Conservation (phyloP, 2,113 vertebrate genomes). For the Dicentrarchus labrax region DNA sequence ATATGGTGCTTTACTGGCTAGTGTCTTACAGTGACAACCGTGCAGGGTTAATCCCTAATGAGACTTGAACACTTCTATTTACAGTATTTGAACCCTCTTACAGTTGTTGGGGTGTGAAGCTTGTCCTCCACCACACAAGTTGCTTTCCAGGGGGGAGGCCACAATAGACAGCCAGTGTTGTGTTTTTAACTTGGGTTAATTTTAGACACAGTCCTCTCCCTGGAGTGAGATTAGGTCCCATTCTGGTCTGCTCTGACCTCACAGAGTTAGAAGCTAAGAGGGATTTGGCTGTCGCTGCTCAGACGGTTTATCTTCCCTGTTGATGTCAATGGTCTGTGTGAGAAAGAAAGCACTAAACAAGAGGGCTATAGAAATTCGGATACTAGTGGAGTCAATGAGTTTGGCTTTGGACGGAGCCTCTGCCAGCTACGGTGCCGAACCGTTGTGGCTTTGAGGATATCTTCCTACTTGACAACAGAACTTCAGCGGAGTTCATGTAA, state of each 20-base stretch:
- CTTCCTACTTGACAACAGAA: neutral
- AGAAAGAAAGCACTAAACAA: conserved; percentile 23
- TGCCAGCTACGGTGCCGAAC: conserved; percentile 4
- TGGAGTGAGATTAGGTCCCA: conserved; percentile 78
- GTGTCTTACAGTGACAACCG: neutral
- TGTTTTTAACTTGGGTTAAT: conserved; percentile 77
- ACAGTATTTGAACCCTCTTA: neutral
- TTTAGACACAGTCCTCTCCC: conserved; percentile 75
- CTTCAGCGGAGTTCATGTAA: conserved; percentile 13
- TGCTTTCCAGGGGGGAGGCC: conserved; percentile 16
- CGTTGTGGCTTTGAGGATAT: conserved; percentile 1
- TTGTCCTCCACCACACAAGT: conserved; percentile 19
- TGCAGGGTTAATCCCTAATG: neutral
- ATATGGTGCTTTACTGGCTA: neutral
- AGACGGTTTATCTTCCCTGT: conserved; percentile 77
- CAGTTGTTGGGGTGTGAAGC: conserved; percentile 17
- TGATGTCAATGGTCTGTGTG: conserved; percentile 64
- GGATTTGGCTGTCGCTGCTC: conserved; percentile 79
- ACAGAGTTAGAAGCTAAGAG: conserved; percentile 77
- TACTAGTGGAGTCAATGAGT: conserved; percentile 43
- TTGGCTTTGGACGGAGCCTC: conserved; percentile 23
- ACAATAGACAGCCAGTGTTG: conserved; percentile 48
- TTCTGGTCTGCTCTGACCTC: conserved; percentile 79
- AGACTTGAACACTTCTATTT: neutral
- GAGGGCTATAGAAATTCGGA: conserved; percentile 18